phyloP scores from a whole-genome alignment of 2,113 vertebrate species.

The Paradoxurus hermaphroditus region DNA sequence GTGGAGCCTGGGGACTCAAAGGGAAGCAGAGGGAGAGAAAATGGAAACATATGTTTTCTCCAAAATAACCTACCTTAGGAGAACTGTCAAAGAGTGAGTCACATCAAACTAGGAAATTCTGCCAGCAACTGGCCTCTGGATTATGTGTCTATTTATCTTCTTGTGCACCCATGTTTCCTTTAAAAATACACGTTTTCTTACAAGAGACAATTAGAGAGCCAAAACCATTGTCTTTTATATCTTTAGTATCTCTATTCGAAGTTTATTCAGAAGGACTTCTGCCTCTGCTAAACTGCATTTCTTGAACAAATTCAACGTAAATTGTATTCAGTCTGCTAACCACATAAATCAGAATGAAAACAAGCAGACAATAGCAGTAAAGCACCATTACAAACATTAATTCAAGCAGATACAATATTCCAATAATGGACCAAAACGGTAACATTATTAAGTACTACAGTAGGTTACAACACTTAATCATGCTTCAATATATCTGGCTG shows the following conservation, averaged over 20 bases:
- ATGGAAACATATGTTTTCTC: constrained; percentile 99
- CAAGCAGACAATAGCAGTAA: constrained; percentile 66
- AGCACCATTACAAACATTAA: constrained; percentile 64
- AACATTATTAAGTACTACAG: constrained; percentile 63
- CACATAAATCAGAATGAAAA: constrained; percentile 73
- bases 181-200: constrained; percentile 64
- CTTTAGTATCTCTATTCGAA: constrained; percentile 56
- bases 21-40: constrained; percentile 93
- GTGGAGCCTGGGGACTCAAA: constrained; percentile 91
- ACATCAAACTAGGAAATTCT: constrained; percentile 87
- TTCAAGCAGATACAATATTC: constrained; percentile 71
- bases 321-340: constrained; percentile 44
- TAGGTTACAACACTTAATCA: constrained; percentile 69
- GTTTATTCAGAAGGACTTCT: constrained; percentile 36
- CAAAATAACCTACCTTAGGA: constrained; percentile 98
- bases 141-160: constrained; percentile 73
- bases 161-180: constrained; percentile 37
- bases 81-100: constrained; percentile 88
- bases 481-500: constrained; percentile 41
- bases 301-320: constrained; percentile 35
- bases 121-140: constrained; percentile 73
- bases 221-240: constrained; percentile 5
- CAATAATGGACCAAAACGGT: constrained; percentile 65
- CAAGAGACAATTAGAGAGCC: constrained; percentile 64
- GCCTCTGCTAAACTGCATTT: constrained; percentile 26